Evolutionary conservation across 2,113 vertebrate genomes (phyloP).

Genomic region (Halichoerus grypus): DNA sequence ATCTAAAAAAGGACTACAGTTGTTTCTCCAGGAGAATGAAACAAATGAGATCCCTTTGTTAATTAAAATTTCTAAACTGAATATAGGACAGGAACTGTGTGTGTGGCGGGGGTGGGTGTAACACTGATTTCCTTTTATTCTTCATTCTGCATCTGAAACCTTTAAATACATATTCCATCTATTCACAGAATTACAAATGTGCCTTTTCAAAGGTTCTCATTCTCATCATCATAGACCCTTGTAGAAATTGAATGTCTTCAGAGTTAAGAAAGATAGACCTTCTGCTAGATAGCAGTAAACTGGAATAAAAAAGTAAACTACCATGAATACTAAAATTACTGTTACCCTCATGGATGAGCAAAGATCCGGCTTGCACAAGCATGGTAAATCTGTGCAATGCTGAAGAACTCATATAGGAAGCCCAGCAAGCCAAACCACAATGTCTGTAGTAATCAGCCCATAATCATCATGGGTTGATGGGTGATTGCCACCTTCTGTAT

Average conservation of each 20-base stretch:
- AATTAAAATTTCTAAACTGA: background rate
- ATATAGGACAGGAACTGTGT: background rate
- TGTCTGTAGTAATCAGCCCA: too few species aligned
- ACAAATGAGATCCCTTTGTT: background rate
- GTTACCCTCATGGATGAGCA: background rate
- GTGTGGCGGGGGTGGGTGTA: too few species aligned
- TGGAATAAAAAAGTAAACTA: background rate
- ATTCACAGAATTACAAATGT: background rate
- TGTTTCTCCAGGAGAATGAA: background rate
- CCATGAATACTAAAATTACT: background rate
- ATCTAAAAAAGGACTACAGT: background rate
- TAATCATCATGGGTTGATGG: too few species aligned
- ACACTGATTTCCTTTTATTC: background rate
- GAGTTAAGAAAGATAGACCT: background rate
- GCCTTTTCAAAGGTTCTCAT: background rate
- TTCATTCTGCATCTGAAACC: background rate
- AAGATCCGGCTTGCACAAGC: background rate
- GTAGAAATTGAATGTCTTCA: background rate
- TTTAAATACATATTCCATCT: background rate
- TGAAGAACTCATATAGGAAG: background rate
- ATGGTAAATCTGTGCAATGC: background rate
- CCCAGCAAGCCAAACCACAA: too few species aligned
- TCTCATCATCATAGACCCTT: background rate
- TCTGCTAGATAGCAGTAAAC: background rate
- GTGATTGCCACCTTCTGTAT: too few species aligned